A percentile compares a stretch with the other conserved stretches of the same genome.
These are phyloP conservation scores for Mythimna ferrago DNA, from an alignment of 2,888 invertebrate genomes.

Conservation along the genomic window DNA sequence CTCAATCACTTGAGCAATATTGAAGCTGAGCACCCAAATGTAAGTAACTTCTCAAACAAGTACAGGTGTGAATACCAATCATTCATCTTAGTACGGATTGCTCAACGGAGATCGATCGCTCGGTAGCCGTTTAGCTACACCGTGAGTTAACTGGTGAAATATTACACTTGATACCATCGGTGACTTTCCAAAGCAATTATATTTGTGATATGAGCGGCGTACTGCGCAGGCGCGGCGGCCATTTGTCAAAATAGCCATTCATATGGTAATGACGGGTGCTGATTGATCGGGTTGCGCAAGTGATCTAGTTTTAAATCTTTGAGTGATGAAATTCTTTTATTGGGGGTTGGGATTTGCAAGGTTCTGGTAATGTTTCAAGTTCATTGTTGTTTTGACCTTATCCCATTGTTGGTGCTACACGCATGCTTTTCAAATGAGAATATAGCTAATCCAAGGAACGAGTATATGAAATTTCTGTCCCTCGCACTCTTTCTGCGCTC, in stretches of 20 bases:
- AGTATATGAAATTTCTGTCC: too few species aligned
- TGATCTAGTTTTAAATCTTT: conserved; percentile 47
- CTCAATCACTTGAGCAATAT: background rate
- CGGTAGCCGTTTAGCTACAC: conserved; percentile 44
- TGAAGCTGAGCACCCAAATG: background rate
- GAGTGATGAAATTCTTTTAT: conserved; percentile 36
- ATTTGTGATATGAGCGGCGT: conserved; percentile 45
- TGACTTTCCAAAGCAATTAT: conserved; percentile 63
- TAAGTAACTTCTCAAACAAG: background rate
- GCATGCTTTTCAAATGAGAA: too few species aligned
- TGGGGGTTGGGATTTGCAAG: conserved; percentile 8
- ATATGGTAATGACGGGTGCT: conserved; percentile 55
- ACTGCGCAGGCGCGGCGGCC: conserved; percentile 50
- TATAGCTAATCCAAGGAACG: too few species aligned
- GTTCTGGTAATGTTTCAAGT: background rate
- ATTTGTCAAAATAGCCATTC: conserved; percentile 64
- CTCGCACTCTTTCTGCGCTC: too few species aligned
- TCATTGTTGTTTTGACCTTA: background rate
- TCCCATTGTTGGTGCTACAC: too few species aligned
- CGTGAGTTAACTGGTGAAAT: conserved; percentile 48
- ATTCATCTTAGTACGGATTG: conserved; percentile 22
- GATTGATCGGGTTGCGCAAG: conserved; percentile 59
- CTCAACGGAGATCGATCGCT: conserved; percentile 28
- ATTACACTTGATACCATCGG: conserved; percentile 59
- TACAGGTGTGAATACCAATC: conserved; percentile 30